These are phyloP conservation scores for Linnaemya vulpina DNA, from an alignment of 2,888 invertebrate genomes.

Conservation along the genomic window DNA sequence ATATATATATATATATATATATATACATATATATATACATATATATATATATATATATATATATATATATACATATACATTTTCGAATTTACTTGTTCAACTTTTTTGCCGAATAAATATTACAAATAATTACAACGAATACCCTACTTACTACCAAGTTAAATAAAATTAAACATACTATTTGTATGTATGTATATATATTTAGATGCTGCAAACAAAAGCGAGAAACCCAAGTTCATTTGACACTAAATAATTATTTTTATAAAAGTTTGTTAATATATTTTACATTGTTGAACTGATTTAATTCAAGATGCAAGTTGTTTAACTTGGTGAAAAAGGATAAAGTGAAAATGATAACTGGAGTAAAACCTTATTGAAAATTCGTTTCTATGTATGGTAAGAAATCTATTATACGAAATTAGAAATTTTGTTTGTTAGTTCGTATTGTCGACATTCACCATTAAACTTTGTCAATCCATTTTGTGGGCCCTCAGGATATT, in stretches of 20 bases:
- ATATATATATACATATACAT: no score
- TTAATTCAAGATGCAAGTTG: constrained; percentile 40
- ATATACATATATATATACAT: no score
- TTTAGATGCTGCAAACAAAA: not conserved
- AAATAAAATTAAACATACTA: not conserved
- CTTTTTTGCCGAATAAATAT: no score
- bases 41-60: no score
- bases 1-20: no score
- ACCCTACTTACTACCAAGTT: not conserved
- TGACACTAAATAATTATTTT: constrained; percentile 66
- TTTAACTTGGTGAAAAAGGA: not conserved
- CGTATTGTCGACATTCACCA: no score
- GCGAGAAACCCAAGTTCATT: constrained; percentile 43
- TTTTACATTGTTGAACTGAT: constrained; percentile 42
- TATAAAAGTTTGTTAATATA: constrained; percentile 55
- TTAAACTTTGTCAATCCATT: no score
- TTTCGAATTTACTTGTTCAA: no score
- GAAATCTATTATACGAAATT: no score
- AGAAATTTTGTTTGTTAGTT: no score
- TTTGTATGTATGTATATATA: not conserved
- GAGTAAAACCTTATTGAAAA: not conserved
- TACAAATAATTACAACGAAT: no score
- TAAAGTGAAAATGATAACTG: not conserved
- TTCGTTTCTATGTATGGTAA: not conserved
- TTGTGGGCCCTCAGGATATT: no score